These are phyloP conservation scores for Gavialis gangeticus DNA, from an alignment of 2,113 vertebrate species.

Conservation along the genomic window DNA sequence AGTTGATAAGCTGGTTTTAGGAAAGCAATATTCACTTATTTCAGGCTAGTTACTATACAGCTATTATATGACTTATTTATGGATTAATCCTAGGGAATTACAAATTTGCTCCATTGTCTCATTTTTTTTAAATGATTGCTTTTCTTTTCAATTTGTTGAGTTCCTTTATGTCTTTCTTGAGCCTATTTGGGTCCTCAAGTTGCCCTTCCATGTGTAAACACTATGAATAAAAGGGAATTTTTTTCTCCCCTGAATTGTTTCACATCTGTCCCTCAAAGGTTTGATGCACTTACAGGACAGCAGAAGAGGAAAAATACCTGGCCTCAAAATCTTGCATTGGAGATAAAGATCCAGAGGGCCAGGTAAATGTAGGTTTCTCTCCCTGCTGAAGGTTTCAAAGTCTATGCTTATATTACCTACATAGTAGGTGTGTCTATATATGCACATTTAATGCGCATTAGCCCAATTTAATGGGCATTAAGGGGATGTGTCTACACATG, in stretches of 20 bases:
- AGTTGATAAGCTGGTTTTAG: too few species aligned
- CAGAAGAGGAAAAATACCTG: slow-evolving; percentile 50
- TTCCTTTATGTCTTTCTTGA: slow-evolving; percentile 51
- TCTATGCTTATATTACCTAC: not conserved
- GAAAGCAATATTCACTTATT: too few species aligned
- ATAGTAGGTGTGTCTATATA: too few species aligned
- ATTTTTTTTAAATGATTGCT: too few species aligned
- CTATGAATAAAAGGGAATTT: slow-evolving; percentile 40
- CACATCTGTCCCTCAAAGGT: slow-evolving; percentile 57
- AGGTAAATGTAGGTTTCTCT: slow-evolving; percentile 25
- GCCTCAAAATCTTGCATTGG: slow-evolving; percentile 22
- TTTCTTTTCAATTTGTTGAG: slow-evolving; percentile 37
- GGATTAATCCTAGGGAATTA: too few species aligned
- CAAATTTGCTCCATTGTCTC: too few species aligned
- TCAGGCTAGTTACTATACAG: too few species aligned
- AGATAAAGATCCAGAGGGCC: not conserved
- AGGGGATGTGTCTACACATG: too few species aligned
- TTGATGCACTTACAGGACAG: slow-evolving; percentile 8
- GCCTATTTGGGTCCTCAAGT: slow-evolving; percentile 5
- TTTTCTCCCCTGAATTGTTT: slow-evolving; percentile 59
- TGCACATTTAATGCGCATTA: too few species aligned
- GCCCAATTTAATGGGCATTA: too few species aligned
- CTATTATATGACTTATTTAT: too few species aligned
- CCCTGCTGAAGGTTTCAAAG: slow-evolving; percentile 3
- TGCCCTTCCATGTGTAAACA: slow-evolving; percentile 6